Conservation (phyloP, 2,888 invertebrate genomes). For the Apodemia hepburni region DNA sequence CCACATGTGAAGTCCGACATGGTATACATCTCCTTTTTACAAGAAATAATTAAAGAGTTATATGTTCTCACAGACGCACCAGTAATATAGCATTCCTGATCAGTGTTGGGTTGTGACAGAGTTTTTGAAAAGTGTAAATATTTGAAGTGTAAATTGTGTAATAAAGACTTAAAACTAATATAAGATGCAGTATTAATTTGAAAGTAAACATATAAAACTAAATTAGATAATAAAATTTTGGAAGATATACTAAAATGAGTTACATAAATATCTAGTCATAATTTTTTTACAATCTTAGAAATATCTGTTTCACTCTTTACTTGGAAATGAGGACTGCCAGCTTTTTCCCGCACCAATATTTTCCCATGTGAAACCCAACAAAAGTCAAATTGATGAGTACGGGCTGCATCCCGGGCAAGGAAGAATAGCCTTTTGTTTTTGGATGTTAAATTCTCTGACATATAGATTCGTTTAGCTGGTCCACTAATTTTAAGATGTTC, state of each 20-base stretch:
- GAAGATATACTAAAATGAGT: not conserved
- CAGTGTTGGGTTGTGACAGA: no score
- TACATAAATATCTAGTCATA: not conserved
- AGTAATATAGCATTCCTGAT: no score
- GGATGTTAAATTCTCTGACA: not conserved
- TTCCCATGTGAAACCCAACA: no score
- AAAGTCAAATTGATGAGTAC: no score
- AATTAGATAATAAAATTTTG: not conserved
- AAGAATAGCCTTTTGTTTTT: not conserved
- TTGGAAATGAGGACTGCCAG: not conserved
- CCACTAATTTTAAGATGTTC: not conserved
- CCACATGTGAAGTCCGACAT: no score
- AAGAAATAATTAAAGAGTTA: no score
- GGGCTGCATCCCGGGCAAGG: not conserved
- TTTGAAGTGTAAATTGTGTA: not conserved
- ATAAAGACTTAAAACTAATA: no score
- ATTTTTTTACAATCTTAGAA: not conserved
- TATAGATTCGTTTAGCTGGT: not conserved
- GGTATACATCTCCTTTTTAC: no score
- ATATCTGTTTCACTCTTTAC: not conserved
- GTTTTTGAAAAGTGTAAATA: not conserved
- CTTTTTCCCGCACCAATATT: not conserved
- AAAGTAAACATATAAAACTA: not conserved
- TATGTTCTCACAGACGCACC: no score
- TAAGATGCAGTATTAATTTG: not conserved